Conservation (phyloP, 2,888 invertebrate species). For the Branchipolynoe longqiensis region DNA sequence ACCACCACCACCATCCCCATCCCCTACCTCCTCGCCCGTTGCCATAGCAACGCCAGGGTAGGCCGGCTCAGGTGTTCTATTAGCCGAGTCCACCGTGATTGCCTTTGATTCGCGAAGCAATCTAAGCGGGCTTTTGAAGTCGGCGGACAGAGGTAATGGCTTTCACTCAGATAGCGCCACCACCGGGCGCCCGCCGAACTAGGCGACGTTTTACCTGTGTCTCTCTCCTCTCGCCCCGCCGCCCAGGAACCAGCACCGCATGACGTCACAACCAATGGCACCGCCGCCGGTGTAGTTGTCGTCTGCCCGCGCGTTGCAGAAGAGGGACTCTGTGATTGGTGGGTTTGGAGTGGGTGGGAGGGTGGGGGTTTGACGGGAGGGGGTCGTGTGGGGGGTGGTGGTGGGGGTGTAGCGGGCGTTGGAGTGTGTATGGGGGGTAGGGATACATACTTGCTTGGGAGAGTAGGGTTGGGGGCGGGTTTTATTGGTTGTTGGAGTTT, state of each 20-base stretch:
- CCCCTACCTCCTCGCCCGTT: too few relatives aligned
- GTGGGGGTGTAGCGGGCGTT: background rate
- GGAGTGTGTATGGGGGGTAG: background rate
- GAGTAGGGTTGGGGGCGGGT: too few relatives aligned
- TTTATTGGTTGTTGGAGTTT: too few relatives aligned
- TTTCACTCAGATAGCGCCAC: background rate
- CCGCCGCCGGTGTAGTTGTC: too few relatives aligned
- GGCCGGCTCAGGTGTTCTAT: slow-evolving; percentile 44
- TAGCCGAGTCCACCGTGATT: background rate
- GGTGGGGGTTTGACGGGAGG: background rate
- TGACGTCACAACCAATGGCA: too few relatives aligned
- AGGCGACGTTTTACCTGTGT: slow-evolving; percentile 30
- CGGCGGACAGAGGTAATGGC: slow-evolving; percentile 7
- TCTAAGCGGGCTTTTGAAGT: slow-evolving; percentile 40
- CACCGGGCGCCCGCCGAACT: background rate
- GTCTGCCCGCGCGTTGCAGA: too few relatives aligned
- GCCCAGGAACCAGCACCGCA: too few relatives aligned
- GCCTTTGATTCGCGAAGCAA: slow-evolving; percentile 42
- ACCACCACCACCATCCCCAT: too few relatives aligned
- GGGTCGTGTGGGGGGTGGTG: background rate
- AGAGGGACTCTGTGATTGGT: background rate
- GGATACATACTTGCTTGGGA: too few relatives aligned
- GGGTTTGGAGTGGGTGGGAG: background rate
- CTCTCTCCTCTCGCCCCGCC: too few relatives aligned
- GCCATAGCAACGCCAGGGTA: background rate